These are phyloP conservation scores for Drosophila bifasciata DNA, from an alignment of 1,140 invertebrate genomes.

Conservation along the genomic window DNA sequence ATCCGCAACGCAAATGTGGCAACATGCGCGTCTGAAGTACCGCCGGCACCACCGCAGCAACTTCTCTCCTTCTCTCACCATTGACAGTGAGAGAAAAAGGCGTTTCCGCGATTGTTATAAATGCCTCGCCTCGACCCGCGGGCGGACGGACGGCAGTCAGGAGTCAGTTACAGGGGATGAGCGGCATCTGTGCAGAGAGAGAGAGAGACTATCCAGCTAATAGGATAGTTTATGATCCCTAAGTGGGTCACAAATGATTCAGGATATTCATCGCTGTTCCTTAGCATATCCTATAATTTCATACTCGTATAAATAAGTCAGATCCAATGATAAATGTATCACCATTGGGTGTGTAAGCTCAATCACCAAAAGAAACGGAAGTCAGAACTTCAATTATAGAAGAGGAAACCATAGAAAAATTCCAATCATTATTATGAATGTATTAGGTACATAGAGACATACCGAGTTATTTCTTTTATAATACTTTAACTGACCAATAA, in stretches of 20 bases:
- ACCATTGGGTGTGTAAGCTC: conserved; percentile 3
- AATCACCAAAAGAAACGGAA: conserved; percentile 2
- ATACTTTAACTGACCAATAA: too few relatives aligned
- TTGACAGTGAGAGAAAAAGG: conserved; percentile 8
- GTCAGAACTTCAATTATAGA: background rate
- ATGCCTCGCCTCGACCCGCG: conserved; percentile 14
- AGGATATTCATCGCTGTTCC: conserved; percentile 30
- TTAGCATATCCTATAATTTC: background rate
- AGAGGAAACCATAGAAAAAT: background rate
- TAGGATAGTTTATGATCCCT: conserved; percentile 65
- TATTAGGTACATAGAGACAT: too few relatives aligned
- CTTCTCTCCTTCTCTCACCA: background rate
- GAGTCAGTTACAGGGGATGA: conserved; percentile 21
- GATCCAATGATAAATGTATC: conserved; percentile 19
- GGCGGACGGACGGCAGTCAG: conserved; percentile 6
- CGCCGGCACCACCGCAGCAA: conserved; percentile 23
- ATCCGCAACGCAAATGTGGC: conserved; percentile 83
- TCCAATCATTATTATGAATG: background rate
- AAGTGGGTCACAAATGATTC: conserved; percentile 67
- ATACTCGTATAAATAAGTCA: too few relatives aligned
- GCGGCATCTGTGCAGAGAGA: conserved; percentile 8
- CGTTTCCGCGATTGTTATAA: conserved; percentile 35
- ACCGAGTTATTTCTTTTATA: too few relatives aligned
- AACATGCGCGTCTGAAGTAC: conserved; percentile 81
- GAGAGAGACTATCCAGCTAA: conserved; percentile 38